Evolutionary conservation across 2,888 invertebrate genomes (phyloP).

Genomic region (Meta bourneti): DNA sequence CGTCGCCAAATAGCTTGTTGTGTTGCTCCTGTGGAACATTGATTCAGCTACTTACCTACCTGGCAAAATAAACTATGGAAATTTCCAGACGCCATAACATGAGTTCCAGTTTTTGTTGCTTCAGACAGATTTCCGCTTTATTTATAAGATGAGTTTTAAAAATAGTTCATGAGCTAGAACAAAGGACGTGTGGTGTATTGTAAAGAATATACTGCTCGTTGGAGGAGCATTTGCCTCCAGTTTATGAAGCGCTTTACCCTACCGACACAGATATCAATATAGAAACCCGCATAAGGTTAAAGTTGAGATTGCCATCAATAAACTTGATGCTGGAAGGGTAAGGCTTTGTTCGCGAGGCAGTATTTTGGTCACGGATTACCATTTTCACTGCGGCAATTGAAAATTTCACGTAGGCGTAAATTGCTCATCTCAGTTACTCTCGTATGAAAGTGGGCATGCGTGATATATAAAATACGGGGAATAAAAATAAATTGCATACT

Average conservation of each 20-base stretch:
- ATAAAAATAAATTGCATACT: background rate
- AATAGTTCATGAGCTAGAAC: background rate
- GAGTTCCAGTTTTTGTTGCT: too few relatives aligned
- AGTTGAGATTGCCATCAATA: background rate
- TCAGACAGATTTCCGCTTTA: too few relatives aligned
- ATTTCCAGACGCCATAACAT: too few relatives aligned
- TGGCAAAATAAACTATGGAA: too few relatives aligned
- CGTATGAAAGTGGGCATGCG: background rate
- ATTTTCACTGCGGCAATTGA: background rate
- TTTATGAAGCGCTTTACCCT: background rate
- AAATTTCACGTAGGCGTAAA: background rate
- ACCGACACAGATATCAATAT: background rate
- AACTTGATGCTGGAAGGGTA: background rate
- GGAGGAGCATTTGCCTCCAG: too few relatives aligned
- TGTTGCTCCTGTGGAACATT: too few relatives aligned
- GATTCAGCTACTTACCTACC: too few relatives aligned
- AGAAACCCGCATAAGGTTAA: background rate
- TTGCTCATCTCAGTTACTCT: background rate
- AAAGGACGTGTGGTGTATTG: background rate
- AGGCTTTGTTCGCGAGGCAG: background rate
- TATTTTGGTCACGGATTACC: background rate
- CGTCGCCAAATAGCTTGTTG: too few relatives aligned
- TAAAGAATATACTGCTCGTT: too few relatives aligned
- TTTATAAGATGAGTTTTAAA: too few relatives aligned
- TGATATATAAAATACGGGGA: background rate